Evolutionary conservation across 2,888 invertebrate genomes (phyloP), one percentile per base, ranked within the genome.

Genomic region (Melieria crassipennis): DNA sequence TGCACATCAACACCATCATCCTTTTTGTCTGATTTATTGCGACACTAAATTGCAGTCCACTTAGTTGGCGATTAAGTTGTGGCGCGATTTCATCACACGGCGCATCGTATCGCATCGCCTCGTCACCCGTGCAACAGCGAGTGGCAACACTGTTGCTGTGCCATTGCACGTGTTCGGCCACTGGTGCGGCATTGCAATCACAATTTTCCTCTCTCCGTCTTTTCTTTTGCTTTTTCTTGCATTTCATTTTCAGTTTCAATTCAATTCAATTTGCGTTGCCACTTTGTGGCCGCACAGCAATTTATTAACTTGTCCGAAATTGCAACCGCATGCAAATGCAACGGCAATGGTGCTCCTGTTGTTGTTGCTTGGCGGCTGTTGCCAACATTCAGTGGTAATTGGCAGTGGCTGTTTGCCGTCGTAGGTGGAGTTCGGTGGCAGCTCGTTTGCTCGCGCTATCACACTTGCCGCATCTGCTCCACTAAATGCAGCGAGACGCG

Each of bases 231-330:
- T 30, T 4, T 5, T 43, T 48, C 47, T 48, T 45, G 46, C 48
- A n/a, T 57, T 9, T 5, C 47, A 10, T 66, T 11, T 7, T 48
- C 48, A 7, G 11, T 42, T 3, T 10, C 47, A 46, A 16, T 30
- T 47, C 67, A 67, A 58, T 67, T 60, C 47, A 58, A 67, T 67
- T 67, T 67, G 67, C 52, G 56, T 65, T 65, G 30, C 30, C 45
- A 57, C 10, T 7, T 63, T 63, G n/a, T 42, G 60, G 47, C 48
- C 66, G 66, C 50, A 58, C 66, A 66, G 58, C 58, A 42, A 60
- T 67, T 60, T 67, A 67, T 67, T 50, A 67, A 66, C 57, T 66
- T 66, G 66, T 58, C 57, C 57, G 57, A 60, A 45, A n/a, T 45
- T 13, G 50, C 43, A 16, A 50, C 43, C 67, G 43, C 48, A 60